Base-by-base conservation (phyloP, 1,140 invertebrate species). In the Calliopsis andreniformis region DNA sequence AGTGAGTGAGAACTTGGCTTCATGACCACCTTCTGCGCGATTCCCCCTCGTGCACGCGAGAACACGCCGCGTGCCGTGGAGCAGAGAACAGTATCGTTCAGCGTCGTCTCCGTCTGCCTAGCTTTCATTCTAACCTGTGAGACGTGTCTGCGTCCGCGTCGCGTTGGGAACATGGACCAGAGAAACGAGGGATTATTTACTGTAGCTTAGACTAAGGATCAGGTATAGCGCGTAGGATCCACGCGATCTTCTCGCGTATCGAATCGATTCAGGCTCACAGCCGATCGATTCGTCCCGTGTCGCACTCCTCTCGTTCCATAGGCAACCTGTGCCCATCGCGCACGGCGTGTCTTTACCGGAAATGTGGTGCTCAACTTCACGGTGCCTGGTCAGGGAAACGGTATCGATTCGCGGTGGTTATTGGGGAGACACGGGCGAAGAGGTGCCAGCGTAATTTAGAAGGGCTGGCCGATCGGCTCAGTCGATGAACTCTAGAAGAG, bases 1-100 rank as follows among this genome's bases (percentile, higher is more conserved):
- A 97, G 97, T 98, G 96, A 98, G 97, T 92, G 84, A 72, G 71
- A 71, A 43, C 25, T n/a, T 56, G 32, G 32, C 49, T 23, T 66
- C 35, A 35, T 18, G 28, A 55, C 25, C 67, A 35, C 32, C 42
- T 67, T 49, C 28, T 55, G 45, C 25, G 73, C 59, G 30, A 64
- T 64, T n/a, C n/a, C 68, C 51, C 32, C 25, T n/a, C 59, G 45
- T 43, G 18, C 16, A 23, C 45, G 16, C 43, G 56, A 49, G 59
- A 53, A 71, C 47, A 61, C 68, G 43, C 43, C 35, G 3, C 35
- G 35, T 3, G 35, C n/a, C 35, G 35, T 10, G 35, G 4, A 39
- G 4, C 35, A 39, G 3, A n/a, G n/a, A n/a, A 55, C 62, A 56
- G 3, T 20, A 23, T 23, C 16, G 10, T 35, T 42, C 45, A 47